Evolutionary conservation across 2,888 invertebrate genomes (phyloP).

Genomic region (Drosophila pegasa): DNA sequence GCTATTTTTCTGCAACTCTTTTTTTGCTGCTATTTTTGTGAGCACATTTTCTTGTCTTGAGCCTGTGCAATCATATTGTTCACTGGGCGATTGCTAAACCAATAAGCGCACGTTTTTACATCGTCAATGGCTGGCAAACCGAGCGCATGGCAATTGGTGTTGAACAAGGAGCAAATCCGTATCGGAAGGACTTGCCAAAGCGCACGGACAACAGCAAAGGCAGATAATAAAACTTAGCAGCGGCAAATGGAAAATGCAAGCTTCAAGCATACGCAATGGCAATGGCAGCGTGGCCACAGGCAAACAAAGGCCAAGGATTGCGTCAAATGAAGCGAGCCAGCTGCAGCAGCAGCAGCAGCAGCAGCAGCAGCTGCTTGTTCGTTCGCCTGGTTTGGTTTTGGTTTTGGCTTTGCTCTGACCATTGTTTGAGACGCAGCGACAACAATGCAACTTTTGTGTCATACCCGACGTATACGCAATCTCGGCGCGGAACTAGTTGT

Average conservation of each 20-base stretch:
- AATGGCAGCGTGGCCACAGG: conserved; percentile 26
- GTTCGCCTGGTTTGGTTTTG: conserved; percentile 26
- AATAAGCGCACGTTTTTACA: conserved; percentile 59
- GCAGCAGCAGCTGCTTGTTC: not conserved
- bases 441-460: conserved; percentile 40
- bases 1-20: not conserved
- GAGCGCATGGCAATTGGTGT: conserved; percentile 36
- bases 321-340: conserved; percentile 64
- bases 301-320: conserved; percentile 70
- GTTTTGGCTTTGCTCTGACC: conserved; percentile 17
- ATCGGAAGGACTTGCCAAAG: conserved; percentile 18
- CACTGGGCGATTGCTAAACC: conserved; percentile 49
- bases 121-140: conserved; percentile 41
- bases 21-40: not conserved
- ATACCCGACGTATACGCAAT: conserved; percentile 48
- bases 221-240: conserved; percentile 54
- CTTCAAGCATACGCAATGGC: conserved; percentile 41
- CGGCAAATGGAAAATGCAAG: conserved; percentile 56
- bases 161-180: conserved; percentile 24
- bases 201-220: conserved; percentile 17
- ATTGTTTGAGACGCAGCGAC: conserved; percentile 44
- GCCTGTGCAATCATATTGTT: conserved; percentile 49
- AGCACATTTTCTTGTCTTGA: not conserved
- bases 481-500: conserved; percentile 23
- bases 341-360: conserved; percentile 7